Base-by-base conservation (phyloP, 2,888 invertebrate genomes). In the Hoplodrina blanda region DNA sequence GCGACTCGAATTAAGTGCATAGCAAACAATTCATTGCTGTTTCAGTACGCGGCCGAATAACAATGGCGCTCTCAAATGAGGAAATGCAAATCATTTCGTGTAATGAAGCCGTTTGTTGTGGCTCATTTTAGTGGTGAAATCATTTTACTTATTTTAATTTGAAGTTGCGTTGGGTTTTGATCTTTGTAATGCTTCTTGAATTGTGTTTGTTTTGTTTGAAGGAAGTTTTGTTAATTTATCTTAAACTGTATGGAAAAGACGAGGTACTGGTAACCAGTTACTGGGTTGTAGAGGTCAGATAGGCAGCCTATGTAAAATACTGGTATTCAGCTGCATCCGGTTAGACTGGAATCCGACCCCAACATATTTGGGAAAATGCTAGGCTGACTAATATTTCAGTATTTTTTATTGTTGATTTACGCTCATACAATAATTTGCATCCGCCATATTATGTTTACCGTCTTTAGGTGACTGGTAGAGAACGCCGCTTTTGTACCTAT, bases 21-120 rank as follows among this genome's bases (percentile, higher is more conserved):
- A 60, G 82, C 86, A 85, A 87, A 87, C 86, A 87, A 87, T 89
- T 83, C 88, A 87, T 87, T 87, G 87, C 88, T 81, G 82, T 82
- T 85, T 83, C 83, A 80, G 83, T 83, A 75, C 61, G 78, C 64
- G 73, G 69, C 73, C 66, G 70, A 75, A 66, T 77, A 82, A 83
- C 81, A 80, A 82, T 80, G 68, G 77, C 78, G 70, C 77, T 70
- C 65, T 73, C 73, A 54, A 69, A 76, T 64, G 72, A 78, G 82
- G 87, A 85, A 84, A 88, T 88, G 89, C 84, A 87, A 87, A 87
- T 88, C 82, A 81, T 87, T 84, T 81, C 78, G 79, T 78, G 78
- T 81, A 83, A 85, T 84, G 82, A 84, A 84, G 78, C 69, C 71
- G 81, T 82, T 82, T 81, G 76, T 83, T 80, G 71, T 59, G 80